Conservation (phyloP, 2,888 invertebrate genomes). For the Sminthurinus aureus region DNA sequence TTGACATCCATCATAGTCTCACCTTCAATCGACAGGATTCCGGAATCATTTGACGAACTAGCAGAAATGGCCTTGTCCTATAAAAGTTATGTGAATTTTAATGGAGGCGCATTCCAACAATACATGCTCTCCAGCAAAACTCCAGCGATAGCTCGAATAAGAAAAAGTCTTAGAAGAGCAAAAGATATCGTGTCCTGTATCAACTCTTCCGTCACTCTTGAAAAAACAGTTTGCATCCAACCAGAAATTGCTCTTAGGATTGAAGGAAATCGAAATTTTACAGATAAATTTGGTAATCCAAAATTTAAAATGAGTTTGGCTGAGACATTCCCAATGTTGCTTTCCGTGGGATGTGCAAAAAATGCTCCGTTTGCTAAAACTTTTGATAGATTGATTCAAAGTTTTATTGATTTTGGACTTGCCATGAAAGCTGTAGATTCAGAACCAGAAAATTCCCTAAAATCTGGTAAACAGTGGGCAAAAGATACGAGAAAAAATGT, state of each 20-base stretch:
- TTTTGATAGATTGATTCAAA: neutral
- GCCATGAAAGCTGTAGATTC: neutral
- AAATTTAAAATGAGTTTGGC: neutral
- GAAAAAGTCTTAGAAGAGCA: neutral
- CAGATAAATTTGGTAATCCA: neutral
- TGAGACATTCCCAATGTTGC: neutral
- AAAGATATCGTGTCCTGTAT: neutral
- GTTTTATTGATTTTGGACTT: neutral
- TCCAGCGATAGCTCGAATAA: neutral
- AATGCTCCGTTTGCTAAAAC: neutral
- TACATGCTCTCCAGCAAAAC: neutral
- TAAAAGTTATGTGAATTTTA: neutral
- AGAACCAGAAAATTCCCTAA: neutral
- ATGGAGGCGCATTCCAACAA: neutral
- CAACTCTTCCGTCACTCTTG: neutral
- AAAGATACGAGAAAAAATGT: neutral
- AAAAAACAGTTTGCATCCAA: neutral
- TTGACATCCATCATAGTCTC: neutral
- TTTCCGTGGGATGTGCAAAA: neutral
- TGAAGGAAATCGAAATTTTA: constrained; percentile 12
- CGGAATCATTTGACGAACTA: neutral
- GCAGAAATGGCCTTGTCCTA: neutral
- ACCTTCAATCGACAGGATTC: neutral
- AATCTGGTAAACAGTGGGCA: neutral
- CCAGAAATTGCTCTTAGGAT: neutral